Conservation (phyloP, 2,113 vertebrate genomes). For the Dolichotis patagonum region DNA sequence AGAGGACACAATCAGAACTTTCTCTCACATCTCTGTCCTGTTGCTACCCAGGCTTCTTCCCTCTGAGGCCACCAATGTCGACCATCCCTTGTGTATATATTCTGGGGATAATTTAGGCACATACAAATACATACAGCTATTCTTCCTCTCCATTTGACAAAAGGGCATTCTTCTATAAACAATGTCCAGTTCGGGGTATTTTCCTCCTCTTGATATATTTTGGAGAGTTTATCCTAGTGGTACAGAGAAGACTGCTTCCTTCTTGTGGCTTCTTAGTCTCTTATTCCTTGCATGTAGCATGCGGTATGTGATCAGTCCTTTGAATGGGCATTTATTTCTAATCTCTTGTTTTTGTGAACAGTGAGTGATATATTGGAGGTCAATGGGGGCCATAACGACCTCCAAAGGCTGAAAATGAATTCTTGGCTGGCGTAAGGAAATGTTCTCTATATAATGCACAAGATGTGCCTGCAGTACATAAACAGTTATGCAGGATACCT, state of each 20-base stretch:
- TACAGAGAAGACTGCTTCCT: background rate
- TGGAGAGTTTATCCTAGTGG: background rate
- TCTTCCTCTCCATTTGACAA: background rate
- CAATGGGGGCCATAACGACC: too few relatives aligned
- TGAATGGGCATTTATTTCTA: background rate
- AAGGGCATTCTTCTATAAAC: background rate
- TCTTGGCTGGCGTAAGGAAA: background rate
- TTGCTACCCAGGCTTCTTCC: background rate
- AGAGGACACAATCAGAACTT: too few relatives aligned
- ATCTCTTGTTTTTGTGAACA: background rate
- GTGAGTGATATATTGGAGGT: background rate
- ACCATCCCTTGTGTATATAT: rapidly evolving
- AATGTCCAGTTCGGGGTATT: background rate
- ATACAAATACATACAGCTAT: background rate
- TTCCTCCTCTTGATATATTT: background rate
- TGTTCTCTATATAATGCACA: background rate
- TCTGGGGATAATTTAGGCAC: background rate
- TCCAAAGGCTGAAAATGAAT: background rate
- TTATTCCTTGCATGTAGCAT: background rate
- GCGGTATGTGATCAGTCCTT: background rate
- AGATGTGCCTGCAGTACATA: background rate
- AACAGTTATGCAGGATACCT: background rate
- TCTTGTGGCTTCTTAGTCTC: background rate
- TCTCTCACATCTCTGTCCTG: background rate
- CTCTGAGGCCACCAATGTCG: background rate